These are phyloP conservation scores for Pseudomyrmex pallidus DNA, from an alignment of 1,140 invertebrate species.

Conservation along the genomic window DNA sequence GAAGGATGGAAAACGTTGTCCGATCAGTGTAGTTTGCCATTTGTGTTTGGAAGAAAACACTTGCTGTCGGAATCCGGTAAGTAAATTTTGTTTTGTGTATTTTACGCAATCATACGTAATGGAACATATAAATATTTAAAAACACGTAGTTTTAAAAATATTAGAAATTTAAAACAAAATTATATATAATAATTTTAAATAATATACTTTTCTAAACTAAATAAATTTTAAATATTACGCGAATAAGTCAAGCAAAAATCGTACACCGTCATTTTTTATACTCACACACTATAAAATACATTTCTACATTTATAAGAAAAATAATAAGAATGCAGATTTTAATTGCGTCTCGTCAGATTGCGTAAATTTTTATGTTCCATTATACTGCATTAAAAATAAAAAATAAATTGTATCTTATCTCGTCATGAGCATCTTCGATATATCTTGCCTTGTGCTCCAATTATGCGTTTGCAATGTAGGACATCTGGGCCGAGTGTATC, in stretches of 20 bases:
- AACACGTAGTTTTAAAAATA: too few species aligned
- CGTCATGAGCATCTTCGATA: not conserved
- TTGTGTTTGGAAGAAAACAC: constrained; percentile 34
- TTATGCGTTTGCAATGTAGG: constrained; percentile 34
- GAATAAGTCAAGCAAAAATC: too few species aligned
- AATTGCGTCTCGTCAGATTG: not conserved
- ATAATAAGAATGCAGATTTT: not conserved
- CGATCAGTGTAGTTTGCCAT: constrained; percentile 2
- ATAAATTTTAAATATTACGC: not conserved
- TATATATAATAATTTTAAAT: not conserved
- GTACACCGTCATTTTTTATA: too few species aligned
- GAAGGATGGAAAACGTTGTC: constrained; percentile 44
- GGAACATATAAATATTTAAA: not conserved
- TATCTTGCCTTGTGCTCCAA: not conserved
- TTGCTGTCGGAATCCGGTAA: constrained; percentile 56
- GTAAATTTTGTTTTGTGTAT: constrained; percentile 5
- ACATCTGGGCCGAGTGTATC: constrained; percentile 58
- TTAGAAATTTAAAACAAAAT: not conserved
- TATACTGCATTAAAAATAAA: not conserved
- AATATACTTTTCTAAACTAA: not conserved
- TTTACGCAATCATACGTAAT: not conserved
- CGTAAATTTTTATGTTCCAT: not conserved
- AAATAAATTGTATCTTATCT: not conserved
- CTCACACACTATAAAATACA: too few species aligned
- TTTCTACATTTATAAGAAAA: not conserved